Evolutionary conservation across 2,113 vertebrate species (phyloP), one percentile per base, ranked within the genome.

Genomic region (Spilogale gracilis): DNA sequence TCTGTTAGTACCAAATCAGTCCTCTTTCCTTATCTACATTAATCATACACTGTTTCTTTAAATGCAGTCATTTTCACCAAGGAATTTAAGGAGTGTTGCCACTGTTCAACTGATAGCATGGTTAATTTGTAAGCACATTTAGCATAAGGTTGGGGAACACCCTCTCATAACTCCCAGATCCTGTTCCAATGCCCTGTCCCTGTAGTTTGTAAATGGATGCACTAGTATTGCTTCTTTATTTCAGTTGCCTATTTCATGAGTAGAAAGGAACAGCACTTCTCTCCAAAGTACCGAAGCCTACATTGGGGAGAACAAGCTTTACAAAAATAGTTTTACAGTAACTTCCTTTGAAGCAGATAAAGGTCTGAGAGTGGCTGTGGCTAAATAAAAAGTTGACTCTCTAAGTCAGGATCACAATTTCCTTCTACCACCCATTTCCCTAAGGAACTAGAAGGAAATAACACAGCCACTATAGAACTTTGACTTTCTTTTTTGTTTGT

Each of bases 321-420:
- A 18, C 21, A 12, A 91, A 89, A 58, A 74, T 23, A 80, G 32
- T 54, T 32, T 90, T 32, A 85, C 80, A 84, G 60, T 81, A 80
- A 88, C 27, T 94, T 73, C 69, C 25, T 60, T 60, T 8, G 58
- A 23, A 56, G 21, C 3, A 71, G 18, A 54, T 76, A n/a, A 78
- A 91, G 74, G 82, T 85, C 45, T 71, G 52, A 80, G 54, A 67
- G 16, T 93, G 16, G 4, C 7, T 16, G 11, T 73, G 18, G 23
- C 56, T 95, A 85, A 85, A 93, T 82, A 43, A 65, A 96, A 92
- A 43, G 23, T 27, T 65, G 79, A 48, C 17, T 58, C 63, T 93
- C 17, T 91, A 52, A 61, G 23, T 81, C 27, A 61, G 65, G 30
- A 54, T 38, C 45, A 90, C n/a, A 89, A 43, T 87, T 87, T 2